Evolutionary conservation across 2,888 invertebrate species (phyloP).

Genomic region (Plutella xylostella): DNA sequence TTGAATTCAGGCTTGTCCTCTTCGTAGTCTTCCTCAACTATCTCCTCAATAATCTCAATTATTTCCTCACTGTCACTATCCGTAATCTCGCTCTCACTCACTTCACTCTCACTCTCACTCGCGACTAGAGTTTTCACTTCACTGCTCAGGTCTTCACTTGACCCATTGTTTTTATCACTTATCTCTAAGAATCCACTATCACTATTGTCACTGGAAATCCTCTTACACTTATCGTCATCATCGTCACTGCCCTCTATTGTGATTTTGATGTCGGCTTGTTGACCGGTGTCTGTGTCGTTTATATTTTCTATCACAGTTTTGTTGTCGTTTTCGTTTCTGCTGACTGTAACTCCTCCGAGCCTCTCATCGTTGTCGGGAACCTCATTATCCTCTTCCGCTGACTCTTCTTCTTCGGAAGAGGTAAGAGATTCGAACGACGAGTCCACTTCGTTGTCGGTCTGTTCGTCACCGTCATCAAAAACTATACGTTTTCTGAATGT

Average conservation of each 20-base stretch:
- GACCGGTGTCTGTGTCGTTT: constrained; percentile 20
- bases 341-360: constrained; percentile 31
- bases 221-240: constrained; percentile 30
- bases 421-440: constrained; percentile 57
- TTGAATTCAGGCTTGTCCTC: constrained; percentile 31
- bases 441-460: constrained; percentile 53
- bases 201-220: constrained; percentile 59
- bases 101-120: constrained; percentile 20
- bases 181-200: constrained; percentile 61
- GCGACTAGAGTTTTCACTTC: constrained; percentile 29
- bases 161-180: constrained; percentile 43
- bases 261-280: constrained; percentile 33
- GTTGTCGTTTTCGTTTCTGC: constrained; percentile 28
- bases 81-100: constrained; percentile 20
- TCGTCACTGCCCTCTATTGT: constrained; percentile 32
- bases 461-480: constrained; percentile 63
- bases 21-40: constrained; percentile 8
- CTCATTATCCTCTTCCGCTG: constrained; percentile 36
- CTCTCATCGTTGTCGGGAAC: constrained; percentile 40
- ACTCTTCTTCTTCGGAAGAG: constrained; percentile 36
- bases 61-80: constrained; percentile 6
- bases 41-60: constrained; percentile 30
- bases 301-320: constrained; percentile 37
- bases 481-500: constrained; percentile 62
- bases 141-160: constrained; percentile 37